Evolutionary conservation across 1,140 invertebrate species (phyloP).

Genomic region (Acromyrmex charruanus): DNA sequence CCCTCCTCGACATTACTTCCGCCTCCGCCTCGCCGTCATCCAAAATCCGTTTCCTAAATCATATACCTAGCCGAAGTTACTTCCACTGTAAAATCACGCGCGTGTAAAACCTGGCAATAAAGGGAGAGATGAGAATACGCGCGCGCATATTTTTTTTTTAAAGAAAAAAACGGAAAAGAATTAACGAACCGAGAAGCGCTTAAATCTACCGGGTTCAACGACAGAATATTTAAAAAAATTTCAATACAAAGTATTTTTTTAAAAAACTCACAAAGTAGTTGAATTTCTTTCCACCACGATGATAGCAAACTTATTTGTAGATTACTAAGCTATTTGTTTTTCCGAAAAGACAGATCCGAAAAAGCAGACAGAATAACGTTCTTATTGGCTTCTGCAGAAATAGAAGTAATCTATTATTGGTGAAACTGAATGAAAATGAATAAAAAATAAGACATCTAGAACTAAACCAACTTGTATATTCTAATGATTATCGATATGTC

Average conservation of each 20-base stretch:
- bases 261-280: neutral
- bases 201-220: neutral
- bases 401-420: neutral
- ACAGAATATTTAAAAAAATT: constrained; percentile 10
- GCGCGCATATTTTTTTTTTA: neutral
- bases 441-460: neutral
- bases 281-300: neutral
- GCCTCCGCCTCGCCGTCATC: constrained; percentile 50
- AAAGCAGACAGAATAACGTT: no score
- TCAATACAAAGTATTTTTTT: constrained; percentile 11
- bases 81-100: constrained; percentile 49
- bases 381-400: neutral
- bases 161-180: constrained; percentile 26
- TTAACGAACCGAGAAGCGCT: constrained; percentile 32
- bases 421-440: neutral
- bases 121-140: constrained; percentile 25
- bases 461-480: constrained; percentile 16
- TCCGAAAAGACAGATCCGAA: neutral
- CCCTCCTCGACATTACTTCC: constrained; percentile 51
- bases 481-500: constrained; percentile 29
- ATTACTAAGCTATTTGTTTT: neutral
- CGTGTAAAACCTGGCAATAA: constrained; percentile 52
- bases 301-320: neutral
- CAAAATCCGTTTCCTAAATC: constrained; percentile 63
- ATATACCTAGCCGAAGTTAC: constrained; percentile 55